phyloP scores from a whole-genome alignment of 64 coral and sea anemone species.

The Pachyseris speciosa region DNA sequence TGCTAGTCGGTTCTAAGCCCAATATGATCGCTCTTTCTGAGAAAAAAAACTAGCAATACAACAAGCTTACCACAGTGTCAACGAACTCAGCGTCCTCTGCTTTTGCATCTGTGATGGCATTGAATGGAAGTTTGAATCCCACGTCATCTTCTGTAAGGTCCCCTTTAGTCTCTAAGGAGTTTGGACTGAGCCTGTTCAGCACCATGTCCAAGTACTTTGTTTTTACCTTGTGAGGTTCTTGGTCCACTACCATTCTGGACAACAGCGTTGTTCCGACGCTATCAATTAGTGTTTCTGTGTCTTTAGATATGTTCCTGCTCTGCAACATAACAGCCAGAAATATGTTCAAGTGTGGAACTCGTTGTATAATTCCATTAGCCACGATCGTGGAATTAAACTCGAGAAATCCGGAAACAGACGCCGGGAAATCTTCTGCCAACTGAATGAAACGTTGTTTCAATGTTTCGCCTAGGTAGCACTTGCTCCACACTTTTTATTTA shows the following conservation, averaged over 20 bases:
- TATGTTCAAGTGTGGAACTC: background rate
- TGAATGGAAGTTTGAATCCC: background rate
- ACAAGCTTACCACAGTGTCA: conserved; percentile 46
- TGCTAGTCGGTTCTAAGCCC: background rate
- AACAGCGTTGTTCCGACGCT: background rate
- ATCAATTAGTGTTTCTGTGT: background rate
- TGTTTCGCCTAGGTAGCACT: no score
- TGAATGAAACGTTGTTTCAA: no score
- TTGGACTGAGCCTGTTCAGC: conserved; percentile 54
- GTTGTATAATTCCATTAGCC: no score
- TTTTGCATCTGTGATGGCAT: background rate
- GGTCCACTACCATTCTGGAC: no score
- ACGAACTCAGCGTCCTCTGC: conserved; percentile 3
- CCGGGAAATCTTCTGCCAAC: no score
- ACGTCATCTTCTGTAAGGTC: no score
- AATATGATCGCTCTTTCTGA: background rate
- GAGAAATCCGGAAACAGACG: no score
- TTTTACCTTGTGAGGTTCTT: conserved; percentile 33
- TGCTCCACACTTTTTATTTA: no score
- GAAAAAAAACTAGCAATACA: background rate
- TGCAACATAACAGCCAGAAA: background rate
- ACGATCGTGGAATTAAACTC: no score
- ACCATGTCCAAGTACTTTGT: conserved; percentile 72
- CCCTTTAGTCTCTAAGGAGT: background rate
- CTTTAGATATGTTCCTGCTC: conserved; percentile 37